phyloP scores from a whole-genome alignment of 2,113 vertebrate genomes.

The Ramphastos sulfuratus region DNA sequence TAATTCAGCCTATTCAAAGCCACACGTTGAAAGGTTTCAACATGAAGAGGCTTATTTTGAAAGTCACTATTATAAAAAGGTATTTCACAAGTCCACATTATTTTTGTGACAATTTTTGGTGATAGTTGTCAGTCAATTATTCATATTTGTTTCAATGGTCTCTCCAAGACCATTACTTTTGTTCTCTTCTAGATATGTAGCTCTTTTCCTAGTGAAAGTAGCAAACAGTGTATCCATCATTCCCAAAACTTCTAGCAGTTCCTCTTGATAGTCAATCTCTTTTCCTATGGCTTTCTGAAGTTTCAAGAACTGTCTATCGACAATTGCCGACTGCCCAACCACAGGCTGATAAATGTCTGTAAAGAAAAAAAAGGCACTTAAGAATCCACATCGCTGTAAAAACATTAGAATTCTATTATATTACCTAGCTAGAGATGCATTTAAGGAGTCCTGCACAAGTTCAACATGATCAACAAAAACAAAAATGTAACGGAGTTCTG shows the following conservation, averaged over 20 bases:
- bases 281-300: conserved; percentile 87
- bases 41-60: not conserved
- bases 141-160: not conserved
- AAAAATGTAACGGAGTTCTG: not conserved
- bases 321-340: conserved; percentile 85
- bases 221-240: conserved; percentile 97
- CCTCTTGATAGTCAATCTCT: conserved; percentile 92
- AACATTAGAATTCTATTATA: not conserved
- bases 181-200: conserved; percentile 40
- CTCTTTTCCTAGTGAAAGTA: conserved; percentile 81
- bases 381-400: not conserved
- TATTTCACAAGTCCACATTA: not conserved
- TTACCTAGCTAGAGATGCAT: not conserved
- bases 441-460: not conserved
- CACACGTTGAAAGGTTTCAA: not conserved
- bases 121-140: not conserved
- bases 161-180: conserved; percentile 43
- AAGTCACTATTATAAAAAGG: not conserved
- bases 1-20: conserved; percentile 1
- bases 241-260: conserved; percentile 91
- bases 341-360: conserved; percentile 88
- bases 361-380: not conserved
- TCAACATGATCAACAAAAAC: not conserved
- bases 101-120: not conserved
- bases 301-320: conserved; percentile 88